Evolutionary conservation across 1,140 invertebrate species (phyloP), one percentile per base, ranked within the genome.

Genomic region (Papilio glaucus): DNA sequence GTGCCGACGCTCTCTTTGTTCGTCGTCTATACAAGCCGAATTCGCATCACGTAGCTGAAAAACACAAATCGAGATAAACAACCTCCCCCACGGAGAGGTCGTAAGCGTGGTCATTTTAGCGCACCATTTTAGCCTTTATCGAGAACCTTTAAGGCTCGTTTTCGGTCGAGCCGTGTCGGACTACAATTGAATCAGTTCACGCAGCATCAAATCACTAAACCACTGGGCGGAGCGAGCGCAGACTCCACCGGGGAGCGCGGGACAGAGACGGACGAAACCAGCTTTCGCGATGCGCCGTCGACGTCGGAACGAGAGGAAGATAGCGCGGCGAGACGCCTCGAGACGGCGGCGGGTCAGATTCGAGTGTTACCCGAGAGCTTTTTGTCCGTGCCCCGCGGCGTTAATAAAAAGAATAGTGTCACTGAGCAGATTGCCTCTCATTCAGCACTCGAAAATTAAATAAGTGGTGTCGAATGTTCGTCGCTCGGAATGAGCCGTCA

Each of bases 181-280:
- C 82, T 89, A 91, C 91, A 91, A 93, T 93, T 93, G 91, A 93
- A 93, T 93, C 91, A 93, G 89, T 93, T 93, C 87, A 93, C 91
- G 89, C 91, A 93, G 91, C 91, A 93, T 93, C 91, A 93, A 93
- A 91, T 93, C 89, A 93, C 91, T 93, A 93, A 93, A 93, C 89
- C 91, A 89, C 88, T 90, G 90, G 90, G 90, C 90, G 90, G 90
- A 86, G 90, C 89, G 83, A 85, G 84, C 83, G 79, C 90, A 85
- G 89, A 89, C 89, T 90, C 90, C 89, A 78, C 87, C 83, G 87
- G 87, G 85, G 85, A 80, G 76, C 68, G 87, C 69, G 81, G 70
- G 82, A 91, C 76, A 89, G 87, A 87, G 91, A 91, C 79, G 81
- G 85, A 76, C 72, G 73, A 83, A 80, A 79, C 81, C 65, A 68